Evolutionary conservation across 2,113 vertebrate genomes (phyloP), one percentile per base, ranked within the genome.

Genomic region (Chamaetylas fuelleborni): DNA sequence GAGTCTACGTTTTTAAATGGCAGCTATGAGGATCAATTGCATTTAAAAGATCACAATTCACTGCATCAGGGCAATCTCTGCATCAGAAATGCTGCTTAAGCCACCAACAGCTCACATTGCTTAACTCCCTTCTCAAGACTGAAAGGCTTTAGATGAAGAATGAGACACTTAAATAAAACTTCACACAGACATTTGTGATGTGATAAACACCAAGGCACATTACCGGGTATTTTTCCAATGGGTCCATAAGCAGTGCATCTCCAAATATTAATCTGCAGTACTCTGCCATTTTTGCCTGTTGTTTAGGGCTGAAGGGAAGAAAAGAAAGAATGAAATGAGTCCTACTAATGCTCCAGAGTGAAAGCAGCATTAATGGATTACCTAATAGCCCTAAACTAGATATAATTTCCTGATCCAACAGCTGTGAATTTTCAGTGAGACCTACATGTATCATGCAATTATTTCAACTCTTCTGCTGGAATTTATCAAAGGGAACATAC

Each of bases 201-300:
- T 51, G 50, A 14, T 29, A 67, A 92, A 94, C 25, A 62, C 36
- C 33, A 53, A 86, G 72, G 19, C 28, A 81, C 97, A 98, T 99
- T 98, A 99, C 99, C 65, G 97, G 98, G 90, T 99, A 99, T 98
- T 99, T 99, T 97, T 99, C 99, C 97, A 99, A 96, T 18, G 98
- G 97, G 72, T 99, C 99, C 92, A 98, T 99, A 93, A 99, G 98
- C 66, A 99, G 96, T 29, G 99, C 98, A 7, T 99, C 99, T 93
- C 99, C 99, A 97, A 99, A 99, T 98, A 99, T 99, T 94, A 99
- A 98, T 70, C 99, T 98, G 97, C 99, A 99, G 93, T 99, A 99
- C 96, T 99, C 99, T 4, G 99, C 99, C 99, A 99, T 99, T 98
- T 99, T 99, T 48, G 99, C 99, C 96, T 99, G 99, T 93, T 99